Percentiles rank a stretch among this genome's conserved stretches.
phyloP scores from a whole-genome alignment of 2,113 vertebrate genomes.

The Capra hircus region DNA sequence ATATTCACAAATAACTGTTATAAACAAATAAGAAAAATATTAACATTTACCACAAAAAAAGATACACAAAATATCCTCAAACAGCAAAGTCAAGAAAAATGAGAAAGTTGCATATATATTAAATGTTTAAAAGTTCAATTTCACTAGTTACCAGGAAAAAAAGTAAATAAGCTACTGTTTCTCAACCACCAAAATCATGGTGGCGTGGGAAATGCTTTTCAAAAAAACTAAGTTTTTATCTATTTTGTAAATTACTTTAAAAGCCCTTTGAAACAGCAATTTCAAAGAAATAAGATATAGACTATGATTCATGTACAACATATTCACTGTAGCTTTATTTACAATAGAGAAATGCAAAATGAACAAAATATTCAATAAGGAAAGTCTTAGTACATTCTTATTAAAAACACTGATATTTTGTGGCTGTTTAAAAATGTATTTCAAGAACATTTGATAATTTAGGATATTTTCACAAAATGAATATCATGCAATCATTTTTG shows the following conservation, averaged over 20 bases:
- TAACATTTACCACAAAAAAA: background rate
- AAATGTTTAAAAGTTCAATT: background rate
- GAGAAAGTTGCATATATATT: background rate
- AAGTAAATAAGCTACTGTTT: background rate
- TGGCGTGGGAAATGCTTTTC: background rate
- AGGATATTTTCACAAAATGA: background rate
- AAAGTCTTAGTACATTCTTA: background rate
- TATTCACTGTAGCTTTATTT: conserved; percentile 10
- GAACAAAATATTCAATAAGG: background rate
- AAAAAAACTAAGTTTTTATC: background rate
- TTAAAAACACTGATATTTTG: background rate
- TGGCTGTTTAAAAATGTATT: background rate
- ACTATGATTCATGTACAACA: background rate
- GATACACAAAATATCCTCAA: background rate
- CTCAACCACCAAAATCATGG: background rate
- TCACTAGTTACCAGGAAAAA: background rate
- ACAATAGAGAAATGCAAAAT: background rate
- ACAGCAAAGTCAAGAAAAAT: background rate
- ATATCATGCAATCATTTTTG: background rate
- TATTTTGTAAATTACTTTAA: conserved; percentile 29
- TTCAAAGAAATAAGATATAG: background rate
- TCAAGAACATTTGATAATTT: background rate
- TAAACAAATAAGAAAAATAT: background rate
- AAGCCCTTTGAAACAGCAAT: background rate
- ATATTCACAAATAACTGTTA: background rate